Conservation (phyloP, 2,888 invertebrate genomes). For the Meteorus cinctellus region DNA sequence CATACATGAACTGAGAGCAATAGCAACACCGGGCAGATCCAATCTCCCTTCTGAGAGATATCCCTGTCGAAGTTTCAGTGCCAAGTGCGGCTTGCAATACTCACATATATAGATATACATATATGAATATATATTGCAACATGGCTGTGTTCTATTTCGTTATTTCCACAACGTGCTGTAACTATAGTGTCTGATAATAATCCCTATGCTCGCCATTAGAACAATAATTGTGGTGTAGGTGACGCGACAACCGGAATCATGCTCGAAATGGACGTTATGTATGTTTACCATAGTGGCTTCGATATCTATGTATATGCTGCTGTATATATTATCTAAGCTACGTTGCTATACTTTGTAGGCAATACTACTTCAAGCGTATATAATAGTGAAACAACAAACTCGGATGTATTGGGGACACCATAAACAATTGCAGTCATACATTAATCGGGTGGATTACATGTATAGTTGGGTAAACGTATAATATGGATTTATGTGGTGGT, state of each 20-base stretch:
- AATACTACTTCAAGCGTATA: background rate
- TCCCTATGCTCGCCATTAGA: constrained; percentile 17
- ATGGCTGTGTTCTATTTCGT: constrained; percentile 15
- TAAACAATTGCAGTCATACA: background rate
- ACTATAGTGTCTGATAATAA: background rate
- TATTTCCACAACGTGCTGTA: background rate
- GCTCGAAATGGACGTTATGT: constrained; percentile 29
- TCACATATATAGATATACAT: constrained; percentile 19
- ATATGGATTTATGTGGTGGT: too few species aligned
- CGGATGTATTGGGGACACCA: background rate
- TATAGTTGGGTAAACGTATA: background rate
- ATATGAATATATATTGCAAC: constrained; percentile 2
- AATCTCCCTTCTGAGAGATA: constrained; percentile 57
- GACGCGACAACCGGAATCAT: constrained; percentile 52
- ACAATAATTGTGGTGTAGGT: constrained; percentile 51
- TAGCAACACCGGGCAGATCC: constrained; percentile 65
- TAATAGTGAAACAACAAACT: background rate
- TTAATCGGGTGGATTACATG: background rate
- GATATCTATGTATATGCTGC: constrained; percentile 52
- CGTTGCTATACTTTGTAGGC: constrained; percentile 39
- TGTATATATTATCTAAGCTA: constrained; percentile 12
- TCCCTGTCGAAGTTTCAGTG: constrained; percentile 27
- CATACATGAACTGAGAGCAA: background rate
- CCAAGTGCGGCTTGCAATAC: constrained; percentile 14
- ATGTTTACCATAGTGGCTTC: constrained; percentile 41